phyloP scores from a whole-genome alignment of 1,140 invertebrate species.

The fruit fly (Drosophila melanogaster) region Release_6_plus_ISO1_MT NT_037436.4:16380501-16381000 shows the following conservation, averaged over 20 bases:
- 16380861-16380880: conserved; percentile 8
- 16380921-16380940: too few relatives aligned
- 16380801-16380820: conserved; percentile 26
- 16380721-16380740: conserved; percentile 50
- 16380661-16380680: conserved; percentile 7
- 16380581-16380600: conserved; percentile 95
- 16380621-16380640: conserved; percentile 54
- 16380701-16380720: conserved; percentile 20
- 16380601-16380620: conserved; percentile 89
- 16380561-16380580: conserved; percentile 93
- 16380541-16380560: conserved; percentile 91
- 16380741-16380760: conserved; percentile 45
- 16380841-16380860: background rate
- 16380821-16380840: conserved; percentile 14
- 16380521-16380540: conserved; percentile 90
- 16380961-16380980: too few relatives aligned
- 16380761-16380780: conserved; percentile 50
- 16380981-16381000: background rate
- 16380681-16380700: conserved; percentile 35
- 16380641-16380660: conserved; percentile 24
- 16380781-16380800: conserved; percentile 28
- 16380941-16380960: too few relatives aligned
- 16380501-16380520: conserved; percentile 92
- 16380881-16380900: background rate
- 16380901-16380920: too few relatives aligned